phyloP scores from a whole-genome alignment of 2,797 vertebrate species.

The Sebastiscus albofasciatus region DNA sequence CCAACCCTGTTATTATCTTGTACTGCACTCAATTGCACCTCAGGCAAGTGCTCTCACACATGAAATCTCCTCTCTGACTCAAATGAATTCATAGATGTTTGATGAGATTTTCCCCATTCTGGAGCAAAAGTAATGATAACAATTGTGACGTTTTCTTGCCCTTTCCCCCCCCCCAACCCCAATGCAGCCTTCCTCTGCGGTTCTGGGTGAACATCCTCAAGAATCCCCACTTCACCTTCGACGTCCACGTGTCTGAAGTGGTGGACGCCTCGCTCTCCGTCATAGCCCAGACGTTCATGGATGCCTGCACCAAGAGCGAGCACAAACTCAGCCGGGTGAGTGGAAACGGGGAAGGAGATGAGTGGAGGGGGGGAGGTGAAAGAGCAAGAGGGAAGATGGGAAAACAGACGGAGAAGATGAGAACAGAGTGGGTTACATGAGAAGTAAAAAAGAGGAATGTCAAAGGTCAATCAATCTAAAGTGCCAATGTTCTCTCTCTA shows the following conservation, averaged over 20 bases:
- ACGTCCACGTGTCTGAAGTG: slow-evolving; percentile 96
- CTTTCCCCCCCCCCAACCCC: background rate
- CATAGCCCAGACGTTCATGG: slow-evolving; percentile 99
- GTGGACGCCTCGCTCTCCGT: slow-evolving; percentile 97
- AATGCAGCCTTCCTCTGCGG: slow-evolving; percentile 90
- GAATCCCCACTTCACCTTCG: slow-evolving; percentile 98
- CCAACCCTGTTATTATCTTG: slow-evolving; percentile 50
- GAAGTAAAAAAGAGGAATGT: slow-evolving; percentile 7
- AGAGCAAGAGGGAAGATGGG: background rate
- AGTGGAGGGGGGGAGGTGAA: background rate
- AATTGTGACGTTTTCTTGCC: background rate
- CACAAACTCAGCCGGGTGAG: slow-evolving; percentile 99
- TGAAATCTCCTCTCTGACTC: slow-evolving; percentile 40
- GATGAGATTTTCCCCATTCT: slow-evolving; percentile 24
- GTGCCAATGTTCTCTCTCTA: slow-evolving; percentile 66
- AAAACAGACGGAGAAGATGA: slow-evolving; percentile 12
- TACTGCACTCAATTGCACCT: slow-evolving; percentile 53
- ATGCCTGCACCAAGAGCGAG: slow-evolving; percentile 98
- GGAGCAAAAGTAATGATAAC: slow-evolving; percentile 22
- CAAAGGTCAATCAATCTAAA: slow-evolving; percentile 19
- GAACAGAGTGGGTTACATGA: slow-evolving; percentile 9
- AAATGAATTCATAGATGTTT: slow-evolving; percentile 33
- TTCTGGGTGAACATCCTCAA: slow-evolving; percentile 99
- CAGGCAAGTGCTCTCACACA: slow-evolving; percentile 49
- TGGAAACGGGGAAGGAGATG: background rate